Evolutionary conservation across 2,797 vertebrate genomes (phyloP).

Genomic region (Brachymystax lenok): DNA sequence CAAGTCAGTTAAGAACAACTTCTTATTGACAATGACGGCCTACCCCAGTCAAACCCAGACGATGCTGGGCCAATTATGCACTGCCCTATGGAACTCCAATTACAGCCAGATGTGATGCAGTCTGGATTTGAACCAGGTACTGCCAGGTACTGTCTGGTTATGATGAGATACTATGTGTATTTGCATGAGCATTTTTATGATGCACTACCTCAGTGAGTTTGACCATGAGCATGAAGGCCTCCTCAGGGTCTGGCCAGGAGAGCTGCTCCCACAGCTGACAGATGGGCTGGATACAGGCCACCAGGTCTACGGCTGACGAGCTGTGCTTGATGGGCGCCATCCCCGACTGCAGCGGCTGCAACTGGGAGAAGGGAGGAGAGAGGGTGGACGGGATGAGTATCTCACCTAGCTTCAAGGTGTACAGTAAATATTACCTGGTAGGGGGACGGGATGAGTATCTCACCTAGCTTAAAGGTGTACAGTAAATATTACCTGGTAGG

Average conservation of each 20-base stretch:
- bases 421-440: too few relatives aligned
- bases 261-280: slow-evolving; percentile 90
- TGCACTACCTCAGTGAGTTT: slow-evolving; percentile 90
- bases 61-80: too few relatives aligned
- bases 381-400: neutral
- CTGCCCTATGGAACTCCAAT: too few relatives aligned
- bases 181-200: neutral
- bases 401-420: neutral
- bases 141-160: neutral
- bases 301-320: slow-evolving; percentile 91
- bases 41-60: too few relatives aligned
- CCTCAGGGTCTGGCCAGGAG: slow-evolving; percentile 92
- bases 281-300: slow-evolving; percentile 89
- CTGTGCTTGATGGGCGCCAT: slow-evolving; percentile 86
- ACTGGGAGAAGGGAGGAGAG: slow-evolving; percentile 63
- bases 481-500: too few relatives aligned
- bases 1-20: too few relatives aligned
- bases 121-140: too few relatives aligned
- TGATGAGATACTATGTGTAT: neutral
- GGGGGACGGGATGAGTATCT: too few relatives aligned
- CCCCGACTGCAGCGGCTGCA: slow-evolving; percentile 84
- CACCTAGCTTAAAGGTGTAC: too few relatives aligned
- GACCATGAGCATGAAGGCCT: slow-evolving; percentile 98
- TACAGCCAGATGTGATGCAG: too few relatives aligned
- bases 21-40: too few relatives aligned